These are phyloP conservation scores for Myoxocephalus aenaeus DNA, from an alignment of 2,797 vertebrate species.

Conservation along the genomic window DNA sequence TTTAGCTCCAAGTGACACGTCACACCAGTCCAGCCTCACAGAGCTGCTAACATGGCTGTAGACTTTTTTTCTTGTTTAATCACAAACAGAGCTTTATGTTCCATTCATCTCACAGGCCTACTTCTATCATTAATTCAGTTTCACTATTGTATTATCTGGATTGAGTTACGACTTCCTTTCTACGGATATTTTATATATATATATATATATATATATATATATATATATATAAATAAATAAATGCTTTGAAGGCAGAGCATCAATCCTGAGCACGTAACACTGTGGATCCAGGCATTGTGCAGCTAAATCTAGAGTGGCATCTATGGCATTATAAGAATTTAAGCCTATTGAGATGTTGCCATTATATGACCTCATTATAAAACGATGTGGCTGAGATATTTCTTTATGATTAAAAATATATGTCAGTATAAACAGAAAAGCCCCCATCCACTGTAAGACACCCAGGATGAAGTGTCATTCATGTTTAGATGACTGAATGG, in stretches of 20 bases:
- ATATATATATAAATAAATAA: neutral
- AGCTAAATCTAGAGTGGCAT: constrained; percentile 13
- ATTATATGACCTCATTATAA: constrained; percentile 24
- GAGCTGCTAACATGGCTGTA: too few species aligned
- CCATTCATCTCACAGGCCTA: neutral
- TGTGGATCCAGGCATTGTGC: neutral
- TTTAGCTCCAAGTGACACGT: neutral
- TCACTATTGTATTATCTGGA: constrained; percentile 10
- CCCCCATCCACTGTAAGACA: constrained; percentile 7
- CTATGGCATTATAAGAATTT: constrained; percentile 12
- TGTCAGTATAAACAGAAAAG: constrained; percentile 23
- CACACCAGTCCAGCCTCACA: neutral
- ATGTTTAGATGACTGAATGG: constrained; percentile 32
- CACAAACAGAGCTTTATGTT: constrained; percentile 4
- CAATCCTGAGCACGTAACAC: neutral
- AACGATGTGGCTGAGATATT: constrained; percentile 15
- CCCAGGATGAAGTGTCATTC: constrained; percentile 21
- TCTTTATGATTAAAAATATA: constrained; percentile 23
- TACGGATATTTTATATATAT: too few species aligned
- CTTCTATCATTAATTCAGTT: constrained; percentile 1
- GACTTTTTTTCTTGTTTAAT: neutral
- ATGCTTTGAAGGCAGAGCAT: neutral
- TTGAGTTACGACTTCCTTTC: constrained; percentile 9
- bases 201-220: too few species aligned
- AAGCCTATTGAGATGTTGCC: constrained; percentile 9